Conservation (phyloP, 2,888 invertebrate species). For the Hoplodrina blanda region DNA sequence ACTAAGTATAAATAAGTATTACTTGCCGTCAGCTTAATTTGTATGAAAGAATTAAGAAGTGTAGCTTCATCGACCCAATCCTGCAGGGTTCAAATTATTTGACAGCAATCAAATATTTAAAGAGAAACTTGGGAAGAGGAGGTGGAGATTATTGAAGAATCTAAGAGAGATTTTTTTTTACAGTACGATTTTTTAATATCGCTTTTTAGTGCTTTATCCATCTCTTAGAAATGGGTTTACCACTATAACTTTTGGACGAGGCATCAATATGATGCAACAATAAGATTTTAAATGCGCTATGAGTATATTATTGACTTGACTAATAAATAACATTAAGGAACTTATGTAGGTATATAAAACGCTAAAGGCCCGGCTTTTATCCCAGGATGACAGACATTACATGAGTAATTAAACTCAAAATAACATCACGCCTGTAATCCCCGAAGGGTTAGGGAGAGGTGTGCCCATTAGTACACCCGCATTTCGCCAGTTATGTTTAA, state of each 20-base stretch:
- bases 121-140: neutral
- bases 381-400: too few relatives aligned
- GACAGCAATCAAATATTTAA: conserved; percentile 39
- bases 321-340: conserved; percentile 2
- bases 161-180: neutral
- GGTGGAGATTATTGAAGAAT: conserved; percentile 22
- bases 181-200: too few relatives aligned
- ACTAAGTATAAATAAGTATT: conserved; percentile 36
- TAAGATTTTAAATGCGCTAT: conserved; percentile 16
- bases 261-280: conserved; percentile 56
- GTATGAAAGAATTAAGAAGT: conserved; percentile 36
- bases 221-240: conserved; percentile 12
- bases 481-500: too few relatives aligned
- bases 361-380: too few relatives aligned
- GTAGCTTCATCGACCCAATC: conserved; percentile 33
- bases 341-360: neutral
- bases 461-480: too few relatives aligned
- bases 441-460: too few relatives aligned
- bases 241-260: conserved; percentile 27
- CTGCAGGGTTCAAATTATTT: conserved; percentile 41
- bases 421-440: too few relatives aligned
- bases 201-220: too few relatives aligned
- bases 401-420: too few relatives aligned
- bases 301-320: conserved; percentile 26
- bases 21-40: conserved; percentile 8